A percentile compares a stretch with the other conserved stretches of the same genome.
phyloP scores from a whole-genome alignment of 2,888 invertebrate species.

The Podotricha telesiphe region DNA sequence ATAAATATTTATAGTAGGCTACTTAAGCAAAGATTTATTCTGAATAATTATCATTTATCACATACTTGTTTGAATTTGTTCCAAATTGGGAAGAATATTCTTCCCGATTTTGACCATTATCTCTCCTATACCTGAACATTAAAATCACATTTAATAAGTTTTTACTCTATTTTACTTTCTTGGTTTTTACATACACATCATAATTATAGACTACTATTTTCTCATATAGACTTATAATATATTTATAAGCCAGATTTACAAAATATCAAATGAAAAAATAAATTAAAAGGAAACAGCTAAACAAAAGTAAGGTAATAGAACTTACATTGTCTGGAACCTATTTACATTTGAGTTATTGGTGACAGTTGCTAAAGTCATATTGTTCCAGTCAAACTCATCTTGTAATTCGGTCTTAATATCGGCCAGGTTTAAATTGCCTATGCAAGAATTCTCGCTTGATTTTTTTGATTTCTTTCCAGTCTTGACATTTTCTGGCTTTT shows the following conservation, averaged over 20 bases:
- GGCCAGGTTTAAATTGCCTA: slow-evolving; percentile 59
- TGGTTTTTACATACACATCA: neutral
- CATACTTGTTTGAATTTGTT: slow-evolving; percentile 79
- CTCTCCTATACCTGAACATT: slow-evolving; percentile 78
- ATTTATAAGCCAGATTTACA: neutral
- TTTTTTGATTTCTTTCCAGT: slow-evolving; percentile 61
- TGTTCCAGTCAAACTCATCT: slow-evolving; percentile 78
- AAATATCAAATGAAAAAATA: neutral
- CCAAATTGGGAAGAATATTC: slow-evolving; percentile 73
- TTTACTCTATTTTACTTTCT: neutral
- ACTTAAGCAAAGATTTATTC: slow-evolving; percentile 51
- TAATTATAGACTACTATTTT: neutral
- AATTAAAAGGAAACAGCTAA: neutral
- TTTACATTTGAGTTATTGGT: slow-evolving; percentile 69
- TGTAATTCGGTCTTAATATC: slow-evolving; percentile 79
- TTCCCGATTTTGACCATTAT: slow-evolving; percentile 75
- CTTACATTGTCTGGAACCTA: slow-evolving; percentile 76
- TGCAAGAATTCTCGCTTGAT: slow-evolving; percentile 52
- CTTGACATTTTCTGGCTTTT: slow-evolving; percentile 54
- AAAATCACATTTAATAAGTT: slow-evolving; percentile 51
- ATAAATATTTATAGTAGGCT: slow-evolving; percentile 66
- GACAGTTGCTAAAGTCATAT: slow-evolving; percentile 77
- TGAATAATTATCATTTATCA: slow-evolving; percentile 57
- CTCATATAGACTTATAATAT: neutral
- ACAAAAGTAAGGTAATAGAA: slow-evolving; percentile 47